These are phyloP conservation scores for Hemicordylus capensis DNA, from an alignment of 2,113 vertebrate genomes.

Conservation along the genomic window DNA sequence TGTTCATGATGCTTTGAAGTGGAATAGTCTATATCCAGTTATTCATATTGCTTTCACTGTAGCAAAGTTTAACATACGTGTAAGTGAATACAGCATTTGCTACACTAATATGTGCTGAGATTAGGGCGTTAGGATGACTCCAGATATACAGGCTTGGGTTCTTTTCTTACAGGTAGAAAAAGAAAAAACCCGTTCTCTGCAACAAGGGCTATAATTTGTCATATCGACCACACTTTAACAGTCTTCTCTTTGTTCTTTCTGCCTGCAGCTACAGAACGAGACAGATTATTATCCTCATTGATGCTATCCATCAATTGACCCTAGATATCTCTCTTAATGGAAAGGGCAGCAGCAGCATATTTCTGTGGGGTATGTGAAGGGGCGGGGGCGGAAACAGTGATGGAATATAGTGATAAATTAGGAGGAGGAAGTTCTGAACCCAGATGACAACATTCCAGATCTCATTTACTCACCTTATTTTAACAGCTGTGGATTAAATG, in stretches of 20 bases:
- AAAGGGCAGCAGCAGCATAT: slow-evolving; percentile 32
- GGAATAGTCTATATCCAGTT: not conserved
- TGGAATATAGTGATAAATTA: slow-evolving; percentile 62
- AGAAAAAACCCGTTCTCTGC: not conserved
- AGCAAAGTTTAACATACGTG: not conserved
- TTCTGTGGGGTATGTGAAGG: slow-evolving; percentile 37
- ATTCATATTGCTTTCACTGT: not conserved
- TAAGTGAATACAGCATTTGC: not conserved
- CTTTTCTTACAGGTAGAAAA: not conserved
- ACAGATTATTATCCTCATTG: slow-evolving; percentile 53
- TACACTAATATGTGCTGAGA: slow-evolving; percentile 29
- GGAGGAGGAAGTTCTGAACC: slow-evolving; percentile 43
- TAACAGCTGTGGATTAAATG: slow-evolving; percentile 2
- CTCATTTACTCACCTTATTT: not conserved
- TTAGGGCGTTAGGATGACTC: too few species aligned
- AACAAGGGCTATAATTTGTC: slow-evolving; percentile 52
- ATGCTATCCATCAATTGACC: slow-evolving; percentile 66
- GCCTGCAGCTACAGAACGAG: slow-evolving; percentile 45
- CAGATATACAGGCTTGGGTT: not conserved
- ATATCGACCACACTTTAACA: slow-evolving; percentile 60
- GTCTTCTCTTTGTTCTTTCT: slow-evolving; percentile 46
- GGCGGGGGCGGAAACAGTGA: slow-evolving; percentile 40
- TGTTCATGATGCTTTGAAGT: not conserved
- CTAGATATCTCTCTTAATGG: slow-evolving; percentile 51
- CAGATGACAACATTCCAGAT: slow-evolving; percentile 18